These are phyloP conservation scores for Balaenoptera acutorostrata DNA, from an alignment of 2,113 vertebrate species.

Conservation along the genomic window DNA sequence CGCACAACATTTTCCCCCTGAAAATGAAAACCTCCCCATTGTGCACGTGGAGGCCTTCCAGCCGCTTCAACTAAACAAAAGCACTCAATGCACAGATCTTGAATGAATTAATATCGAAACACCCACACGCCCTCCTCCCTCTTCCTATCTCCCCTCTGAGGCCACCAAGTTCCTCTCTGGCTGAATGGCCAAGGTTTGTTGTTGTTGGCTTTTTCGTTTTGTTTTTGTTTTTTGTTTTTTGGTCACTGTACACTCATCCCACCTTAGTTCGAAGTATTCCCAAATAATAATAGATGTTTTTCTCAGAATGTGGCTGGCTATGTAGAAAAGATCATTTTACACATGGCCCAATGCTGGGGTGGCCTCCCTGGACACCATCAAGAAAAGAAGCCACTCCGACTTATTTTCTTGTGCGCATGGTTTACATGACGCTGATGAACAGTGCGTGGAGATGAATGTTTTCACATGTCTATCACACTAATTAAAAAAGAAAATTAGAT, in stretches of 20 bases:
- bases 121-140: not conserved
- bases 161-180: not conserved
- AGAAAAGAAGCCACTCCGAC: not conserved
- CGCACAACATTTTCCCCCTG: not conserved
- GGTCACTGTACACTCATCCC: not conserved
- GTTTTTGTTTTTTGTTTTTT: not conserved
- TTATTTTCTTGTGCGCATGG: not conserved
- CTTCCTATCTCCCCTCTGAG: not conserved
- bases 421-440: not conserved
- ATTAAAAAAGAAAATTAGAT: slow-evolving; percentile 44
- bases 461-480: slow-evolving; percentile 11
- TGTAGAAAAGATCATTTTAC: not conserved
- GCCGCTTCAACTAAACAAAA: rapidly evolving
- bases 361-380: not conserved
- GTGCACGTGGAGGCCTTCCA: not conserved
- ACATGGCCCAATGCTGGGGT: rapidly evolving
- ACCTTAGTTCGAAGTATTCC: not conserved
- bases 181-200: not conserved
- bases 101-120: not conserved
- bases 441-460: not conserved
- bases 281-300: not conserved
- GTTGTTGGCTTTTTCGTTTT: not conserved
- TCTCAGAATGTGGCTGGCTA: not conserved
- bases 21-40: not conserved
- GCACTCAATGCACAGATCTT: not conserved